phyloP scores from a whole-genome alignment of 2,797 vertebrate species.

The Catamblyrhynchus diadema region DNA sequence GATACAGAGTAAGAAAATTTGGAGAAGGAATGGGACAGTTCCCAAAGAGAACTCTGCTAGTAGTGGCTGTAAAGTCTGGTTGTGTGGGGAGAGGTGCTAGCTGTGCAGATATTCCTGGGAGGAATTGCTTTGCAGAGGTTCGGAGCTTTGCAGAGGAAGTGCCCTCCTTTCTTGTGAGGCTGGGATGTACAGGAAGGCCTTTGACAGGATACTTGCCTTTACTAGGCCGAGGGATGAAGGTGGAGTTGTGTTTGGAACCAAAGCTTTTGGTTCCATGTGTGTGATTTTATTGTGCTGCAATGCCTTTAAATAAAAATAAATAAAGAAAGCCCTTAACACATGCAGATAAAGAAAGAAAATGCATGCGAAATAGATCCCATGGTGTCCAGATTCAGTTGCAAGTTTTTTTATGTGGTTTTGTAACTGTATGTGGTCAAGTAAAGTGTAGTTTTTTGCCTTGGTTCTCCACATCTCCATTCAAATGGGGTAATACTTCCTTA shows the following conservation, averaged over 20 bases:
- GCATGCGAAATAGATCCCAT: background rate
- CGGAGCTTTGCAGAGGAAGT: background rate
- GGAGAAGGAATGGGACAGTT: background rate
- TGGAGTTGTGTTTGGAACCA: background rate
- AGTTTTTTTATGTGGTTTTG: background rate
- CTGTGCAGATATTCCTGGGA: background rate
- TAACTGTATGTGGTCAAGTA: fast-evolving
- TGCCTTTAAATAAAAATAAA: background rate
- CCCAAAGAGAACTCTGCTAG: background rate
- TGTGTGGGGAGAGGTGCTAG: background rate
- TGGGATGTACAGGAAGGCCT: background rate
- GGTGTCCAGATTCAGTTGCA: background rate
- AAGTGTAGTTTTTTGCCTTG: background rate
- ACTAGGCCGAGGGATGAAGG: background rate
- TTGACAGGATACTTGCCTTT: background rate
- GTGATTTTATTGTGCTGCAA: background rate
- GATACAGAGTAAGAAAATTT: background rate
- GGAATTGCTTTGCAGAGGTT: background rate
- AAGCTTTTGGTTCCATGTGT: background rate
- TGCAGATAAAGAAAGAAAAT: background rate
- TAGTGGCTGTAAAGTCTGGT: background rate
- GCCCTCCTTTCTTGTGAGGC: background rate
- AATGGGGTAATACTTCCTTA: background rate
- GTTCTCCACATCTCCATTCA: background rate
- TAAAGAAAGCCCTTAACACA: background rate